phyloP scores from a whole-genome alignment of 1,140 invertebrate species.

The Metaphire vulgaris region DNA sequence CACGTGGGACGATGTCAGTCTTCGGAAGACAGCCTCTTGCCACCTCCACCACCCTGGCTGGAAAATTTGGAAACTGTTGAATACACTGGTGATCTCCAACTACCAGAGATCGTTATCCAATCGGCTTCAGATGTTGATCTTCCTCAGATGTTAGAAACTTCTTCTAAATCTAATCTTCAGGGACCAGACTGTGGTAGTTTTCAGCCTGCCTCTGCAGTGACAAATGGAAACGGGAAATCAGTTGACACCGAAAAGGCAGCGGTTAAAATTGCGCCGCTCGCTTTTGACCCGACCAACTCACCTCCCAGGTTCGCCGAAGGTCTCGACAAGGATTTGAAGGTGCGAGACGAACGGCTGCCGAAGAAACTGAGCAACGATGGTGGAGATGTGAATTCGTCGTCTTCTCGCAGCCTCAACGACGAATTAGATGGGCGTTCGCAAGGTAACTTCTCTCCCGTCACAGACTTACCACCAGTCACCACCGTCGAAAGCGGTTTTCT shows the following conservation, averaged over 20 bases:
- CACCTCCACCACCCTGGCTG: background rate
- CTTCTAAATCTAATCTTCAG: no score
- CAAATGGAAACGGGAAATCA: no score
- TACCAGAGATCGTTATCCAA: background rate
- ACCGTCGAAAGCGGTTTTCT: background rate
- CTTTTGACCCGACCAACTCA: background rate
- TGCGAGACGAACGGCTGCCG: background rate
- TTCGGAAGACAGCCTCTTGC: background rate
- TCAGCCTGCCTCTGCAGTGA: no score
- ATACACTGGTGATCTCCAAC: background rate
- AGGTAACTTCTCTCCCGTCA: background rate
- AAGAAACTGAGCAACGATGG: background rate
- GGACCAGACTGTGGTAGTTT: no score
- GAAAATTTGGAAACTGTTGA: background rate
- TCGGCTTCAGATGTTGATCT: background rate
- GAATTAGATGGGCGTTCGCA: conserved; percentile 3
- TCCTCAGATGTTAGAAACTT: background rate
- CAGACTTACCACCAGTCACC: background rate
- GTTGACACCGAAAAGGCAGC: background rate
- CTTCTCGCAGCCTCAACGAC: conserved; percentile 17
- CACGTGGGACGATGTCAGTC: background rate
- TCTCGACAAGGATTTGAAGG: background rate
- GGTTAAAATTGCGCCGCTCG: background rate
- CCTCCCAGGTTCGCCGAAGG: background rate
- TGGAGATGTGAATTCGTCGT: background rate